Conservation (phyloP, 2,797 vertebrate species). For the Myoxocephalus aenaeus region DNA sequence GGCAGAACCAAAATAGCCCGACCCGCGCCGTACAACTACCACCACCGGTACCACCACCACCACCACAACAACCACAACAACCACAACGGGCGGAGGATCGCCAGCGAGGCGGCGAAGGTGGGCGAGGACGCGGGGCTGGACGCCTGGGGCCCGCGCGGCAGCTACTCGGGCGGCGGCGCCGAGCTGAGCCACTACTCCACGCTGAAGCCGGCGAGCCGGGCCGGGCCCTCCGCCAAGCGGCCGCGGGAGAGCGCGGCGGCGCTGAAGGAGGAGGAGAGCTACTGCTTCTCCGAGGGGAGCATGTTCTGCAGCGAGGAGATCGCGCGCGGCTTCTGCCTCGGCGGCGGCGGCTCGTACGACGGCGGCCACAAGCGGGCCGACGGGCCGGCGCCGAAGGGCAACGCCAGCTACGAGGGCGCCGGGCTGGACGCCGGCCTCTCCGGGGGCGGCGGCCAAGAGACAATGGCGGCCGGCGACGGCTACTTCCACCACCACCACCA, state of each 20-base stretch:
- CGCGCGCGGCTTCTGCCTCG: constrained; percentile 83
- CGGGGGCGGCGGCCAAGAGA: constrained; percentile 79
- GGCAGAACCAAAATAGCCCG: constrained; percentile 85
- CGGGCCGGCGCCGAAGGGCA: constrained; percentile 84
- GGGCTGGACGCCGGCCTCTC: constrained; percentile 79
- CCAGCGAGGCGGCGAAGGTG: constrained; percentile 81
- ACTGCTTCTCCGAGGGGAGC: constrained; percentile 82
- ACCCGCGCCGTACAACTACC: constrained; percentile 86
- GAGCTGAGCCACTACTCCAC: constrained; percentile 86
- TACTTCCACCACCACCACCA: constrained; percentile 79
- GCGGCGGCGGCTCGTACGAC: constrained; percentile 74
- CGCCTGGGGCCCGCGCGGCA: constrained; percentile 85
- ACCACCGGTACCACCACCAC: constrained; percentile 79
- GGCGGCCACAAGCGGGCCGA: constrained; percentile 83
- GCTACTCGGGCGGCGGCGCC: constrained; percentile 84
- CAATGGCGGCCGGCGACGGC: constrained; percentile 78
- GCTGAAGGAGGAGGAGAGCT: constrained; percentile 88
- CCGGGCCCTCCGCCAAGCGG: constrained; percentile 60
- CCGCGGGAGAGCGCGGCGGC: too few species aligned
- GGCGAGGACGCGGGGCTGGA: constrained; percentile 85
- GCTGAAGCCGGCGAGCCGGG: constrained; percentile 84
- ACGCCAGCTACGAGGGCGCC: constrained; percentile 80
- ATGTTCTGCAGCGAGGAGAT: constrained; percentile 87
- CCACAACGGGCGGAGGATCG: constrained; percentile 77
- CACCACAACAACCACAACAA: not conserved